Conservation (phyloP, 2,113 vertebrate species). For the Alligator mississippiensis region DNA sequence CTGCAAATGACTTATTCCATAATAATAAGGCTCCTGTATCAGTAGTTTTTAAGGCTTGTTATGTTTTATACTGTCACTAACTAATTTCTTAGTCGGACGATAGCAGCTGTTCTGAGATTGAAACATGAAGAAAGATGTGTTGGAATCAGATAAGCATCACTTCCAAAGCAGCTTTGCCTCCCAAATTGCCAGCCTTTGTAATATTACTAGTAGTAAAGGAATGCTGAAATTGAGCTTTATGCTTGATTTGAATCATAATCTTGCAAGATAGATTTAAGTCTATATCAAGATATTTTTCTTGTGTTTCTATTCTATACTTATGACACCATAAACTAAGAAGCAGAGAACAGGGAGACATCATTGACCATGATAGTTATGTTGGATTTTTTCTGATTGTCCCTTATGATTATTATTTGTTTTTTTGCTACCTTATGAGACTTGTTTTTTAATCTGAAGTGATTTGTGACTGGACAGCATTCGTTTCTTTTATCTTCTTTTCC, state of each 20-base stretch:
- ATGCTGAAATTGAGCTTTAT: constrained; percentile 76
- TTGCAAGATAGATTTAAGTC: constrained; percentile 64
- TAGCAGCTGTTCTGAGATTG: constrained; percentile 78
- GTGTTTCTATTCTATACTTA: neutral
- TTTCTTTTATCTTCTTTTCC: constrained; percentile 82
- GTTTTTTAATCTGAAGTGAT: neutral
- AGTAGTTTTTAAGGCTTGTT: constrained; percentile 28
- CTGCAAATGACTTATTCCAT: constrained; percentile 35
- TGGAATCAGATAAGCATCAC: constrained; percentile 77
- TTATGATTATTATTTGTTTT: constrained; percentile 67
- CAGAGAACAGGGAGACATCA: neutral
- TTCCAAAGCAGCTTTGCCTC: constrained; percentile 74
- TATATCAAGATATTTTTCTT: constrained; percentile 68
- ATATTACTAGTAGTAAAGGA: constrained; percentile 65
- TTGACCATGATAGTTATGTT: constrained; percentile 34
- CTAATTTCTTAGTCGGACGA: constrained; percentile 37
- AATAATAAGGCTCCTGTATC: constrained; percentile 52
- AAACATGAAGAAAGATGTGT: constrained; percentile 81
- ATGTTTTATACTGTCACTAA: neutral
- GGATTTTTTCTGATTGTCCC: constrained; percentile 57
- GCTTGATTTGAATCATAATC: constrained; percentile 73
- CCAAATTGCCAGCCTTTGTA: constrained; percentile 74
- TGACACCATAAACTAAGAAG: constrained; percentile 19
- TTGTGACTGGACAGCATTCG: constrained; percentile 45
- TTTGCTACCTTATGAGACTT: neutral